Evolutionary conservation across 2,113 vertebrate species (phyloP).

Genomic region (Chelonoidis abingdonii): DNA sequence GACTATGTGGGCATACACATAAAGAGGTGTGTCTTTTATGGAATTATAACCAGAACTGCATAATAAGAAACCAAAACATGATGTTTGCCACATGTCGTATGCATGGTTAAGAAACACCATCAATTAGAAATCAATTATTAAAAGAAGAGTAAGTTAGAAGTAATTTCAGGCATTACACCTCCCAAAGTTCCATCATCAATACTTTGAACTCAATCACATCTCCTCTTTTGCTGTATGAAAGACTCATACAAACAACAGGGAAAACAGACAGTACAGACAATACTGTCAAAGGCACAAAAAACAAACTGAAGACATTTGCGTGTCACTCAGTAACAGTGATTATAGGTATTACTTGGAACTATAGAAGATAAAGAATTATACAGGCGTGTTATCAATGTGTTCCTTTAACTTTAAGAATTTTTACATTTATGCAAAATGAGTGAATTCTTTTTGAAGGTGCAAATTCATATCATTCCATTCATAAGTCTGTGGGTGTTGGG

Average conservation of each 20-base stretch:
- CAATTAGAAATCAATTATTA: not conserved
- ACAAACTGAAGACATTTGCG: not conserved
- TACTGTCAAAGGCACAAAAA: not conserved
- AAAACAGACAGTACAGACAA: not conserved
- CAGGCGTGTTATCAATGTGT: not conserved
- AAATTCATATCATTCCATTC: not conserved
- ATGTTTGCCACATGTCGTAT: not conserved
- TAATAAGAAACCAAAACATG: not conserved
- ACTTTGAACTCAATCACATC: not conserved
- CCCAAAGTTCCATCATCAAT: not conserved
- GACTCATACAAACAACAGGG: not conserved
- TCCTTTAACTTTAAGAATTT: not conserved
- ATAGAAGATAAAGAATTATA: not conserved
- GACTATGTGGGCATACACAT: not conserved
- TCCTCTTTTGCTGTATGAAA: not conserved
- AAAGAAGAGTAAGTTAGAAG: not conserved
- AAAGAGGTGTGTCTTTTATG: not conserved
- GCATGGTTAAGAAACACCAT: not conserved
- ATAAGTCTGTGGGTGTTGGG: not conserved
- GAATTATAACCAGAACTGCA: not conserved
- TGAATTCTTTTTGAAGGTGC: not conserved
- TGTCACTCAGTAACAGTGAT: slow-evolving; percentile 7
- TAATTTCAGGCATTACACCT: not conserved
- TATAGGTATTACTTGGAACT: not conserved
- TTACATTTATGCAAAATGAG: too few relatives aligned